Evolutionary conservation across 1,140 invertebrate genomes (phyloP).

Genomic region (Leucophenga varia): DNA sequence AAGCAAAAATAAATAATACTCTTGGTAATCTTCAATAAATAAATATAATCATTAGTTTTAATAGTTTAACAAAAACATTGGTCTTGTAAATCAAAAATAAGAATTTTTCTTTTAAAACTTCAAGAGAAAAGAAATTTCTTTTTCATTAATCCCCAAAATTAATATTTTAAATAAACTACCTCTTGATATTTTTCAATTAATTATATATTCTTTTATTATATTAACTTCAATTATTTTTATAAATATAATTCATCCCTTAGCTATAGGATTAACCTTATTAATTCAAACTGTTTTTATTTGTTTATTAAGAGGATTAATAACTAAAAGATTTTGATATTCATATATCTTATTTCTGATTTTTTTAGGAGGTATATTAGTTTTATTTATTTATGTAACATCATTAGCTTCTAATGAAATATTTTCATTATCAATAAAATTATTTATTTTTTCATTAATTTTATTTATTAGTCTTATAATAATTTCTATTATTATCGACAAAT

Average conservation of each 20-base stretch:
- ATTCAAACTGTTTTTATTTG: constrained; percentile 54
- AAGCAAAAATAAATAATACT: too few relatives aligned
- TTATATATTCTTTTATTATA: constrained; percentile 37
- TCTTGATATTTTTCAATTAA: constrained; percentile 55
- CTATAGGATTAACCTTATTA: constrained; percentile 57
- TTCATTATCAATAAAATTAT: too few relatives aligned
- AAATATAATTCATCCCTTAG: constrained; percentile 57
- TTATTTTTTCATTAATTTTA: too few relatives aligned
- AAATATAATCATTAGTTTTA: constrained; percentile 56
- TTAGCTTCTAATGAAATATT: constrained; percentile 59
- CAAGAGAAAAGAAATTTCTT: constrained; percentile 56
- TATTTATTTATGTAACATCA: constrained; percentile 62
- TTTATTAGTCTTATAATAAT: too few relatives aligned
- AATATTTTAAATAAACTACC: constrained; percentile 60
- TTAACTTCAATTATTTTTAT: too few relatives aligned
- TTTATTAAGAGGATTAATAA: too few relatives aligned
- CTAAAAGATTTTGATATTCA: too few relatives aligned
- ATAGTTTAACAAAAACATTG: constrained; percentile 62
- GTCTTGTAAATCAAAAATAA: constrained; percentile 62
- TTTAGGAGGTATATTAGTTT: constrained; percentile 60
- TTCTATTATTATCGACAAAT: constrained; percentile 50
- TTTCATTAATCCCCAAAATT: constrained; percentile 62
- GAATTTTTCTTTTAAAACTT: constrained; percentile 56
- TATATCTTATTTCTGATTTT: constrained; percentile 11
- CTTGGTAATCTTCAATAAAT: constrained; percentile 40